Evolutionary conservation across 2,797 vertebrate species (phyloP).

Genomic region (Zonotrichia albicollis): DNA sequence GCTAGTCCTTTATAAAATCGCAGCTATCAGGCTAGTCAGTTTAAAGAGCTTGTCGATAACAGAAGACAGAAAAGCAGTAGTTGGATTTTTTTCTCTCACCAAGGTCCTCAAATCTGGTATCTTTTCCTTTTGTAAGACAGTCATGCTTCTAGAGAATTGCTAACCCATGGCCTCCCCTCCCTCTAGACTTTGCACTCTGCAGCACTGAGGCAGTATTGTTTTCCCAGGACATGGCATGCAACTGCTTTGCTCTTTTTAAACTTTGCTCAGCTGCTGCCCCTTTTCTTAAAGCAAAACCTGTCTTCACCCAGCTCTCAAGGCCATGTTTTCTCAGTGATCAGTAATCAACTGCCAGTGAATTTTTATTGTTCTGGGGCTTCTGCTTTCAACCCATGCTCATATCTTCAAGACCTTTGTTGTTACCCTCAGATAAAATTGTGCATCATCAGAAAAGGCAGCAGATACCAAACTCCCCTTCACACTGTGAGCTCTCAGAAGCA

Average conservation of each 20-base stretch:
- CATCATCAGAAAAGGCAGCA: not conserved
- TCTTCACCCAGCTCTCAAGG: not conserved
- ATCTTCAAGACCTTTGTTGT: not conserved
- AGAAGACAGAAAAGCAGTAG: not conserved
- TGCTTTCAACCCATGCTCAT: not conserved
- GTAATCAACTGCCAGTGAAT: not conserved
- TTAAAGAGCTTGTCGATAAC: not conserved
- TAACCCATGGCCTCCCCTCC: not conserved
- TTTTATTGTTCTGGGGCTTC: not conserved
- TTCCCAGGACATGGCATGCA: not conserved
- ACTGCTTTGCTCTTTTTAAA: not conserved
- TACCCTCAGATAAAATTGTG: not conserved
- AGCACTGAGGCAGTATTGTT: not conserved
- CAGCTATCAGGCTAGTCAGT: not conserved
- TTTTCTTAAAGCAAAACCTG: not conserved
- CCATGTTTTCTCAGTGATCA: not conserved
- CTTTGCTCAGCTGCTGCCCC: not conserved
- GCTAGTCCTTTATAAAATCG: not conserved
- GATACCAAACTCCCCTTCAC: not conserved
- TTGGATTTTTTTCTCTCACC: not conserved
- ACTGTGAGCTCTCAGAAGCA: not conserved
- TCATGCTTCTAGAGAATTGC: not conserved
- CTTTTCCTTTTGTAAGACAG: not conserved
- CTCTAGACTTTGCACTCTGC: not conserved
- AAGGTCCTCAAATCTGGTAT: not conserved